Percentiles rank a stretch among this genome's conserved stretches.
These are phyloP conservation scores for Zonitis immaculata DNA, from an alignment of 2,888 invertebrate genomes.

Conservation along the genomic window DNA sequence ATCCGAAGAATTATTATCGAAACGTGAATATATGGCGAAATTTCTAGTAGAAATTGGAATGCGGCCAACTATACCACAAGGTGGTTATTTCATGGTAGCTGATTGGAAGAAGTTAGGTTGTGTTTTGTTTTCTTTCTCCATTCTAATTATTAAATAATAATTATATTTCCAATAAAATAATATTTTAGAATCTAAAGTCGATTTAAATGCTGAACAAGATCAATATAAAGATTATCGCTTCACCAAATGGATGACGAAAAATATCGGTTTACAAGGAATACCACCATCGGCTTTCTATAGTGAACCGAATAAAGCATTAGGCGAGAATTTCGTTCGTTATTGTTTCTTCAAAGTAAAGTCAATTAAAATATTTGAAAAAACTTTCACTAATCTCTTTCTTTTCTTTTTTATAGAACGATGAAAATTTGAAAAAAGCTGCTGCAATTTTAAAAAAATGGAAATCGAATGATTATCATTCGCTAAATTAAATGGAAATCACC, in stretches of 20 bases:
- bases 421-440: constrained; percentile 62
- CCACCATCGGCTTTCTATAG: constrained; percentile 94
- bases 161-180: not conserved
- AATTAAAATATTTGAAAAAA: too few relatives aligned
- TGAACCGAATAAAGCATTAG: constrained; percentile 69
- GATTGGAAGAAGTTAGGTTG: too few relatives aligned
- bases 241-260: constrained; percentile 93
- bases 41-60: constrained; percentile 76
- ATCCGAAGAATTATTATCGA: constrained; percentile 66
- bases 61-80: constrained; percentile 89
- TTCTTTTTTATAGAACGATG: constrained; percentile 58
- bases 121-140: too few relatives aligned
- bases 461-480: constrained; percentile 5
- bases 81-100: constrained; percentile 96
- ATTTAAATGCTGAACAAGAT: constrained; percentile 66
- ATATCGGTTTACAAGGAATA: constrained; percentile 87
- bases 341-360: constrained; percentile 91
- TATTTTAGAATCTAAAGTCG: constrained; percentile 59
- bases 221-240: constrained; percentile 83
- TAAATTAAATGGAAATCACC: not conserved
- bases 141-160: too few relatives aligned
- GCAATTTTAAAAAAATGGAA: constrained; percentile 62
- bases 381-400: too few relatives aligned
- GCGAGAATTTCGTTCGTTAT: constrained; percentile 82
- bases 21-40: constrained; percentile 75